Conservation (phyloP, 2,797 vertebrate species). For the Limosa lapponica region DNA sequence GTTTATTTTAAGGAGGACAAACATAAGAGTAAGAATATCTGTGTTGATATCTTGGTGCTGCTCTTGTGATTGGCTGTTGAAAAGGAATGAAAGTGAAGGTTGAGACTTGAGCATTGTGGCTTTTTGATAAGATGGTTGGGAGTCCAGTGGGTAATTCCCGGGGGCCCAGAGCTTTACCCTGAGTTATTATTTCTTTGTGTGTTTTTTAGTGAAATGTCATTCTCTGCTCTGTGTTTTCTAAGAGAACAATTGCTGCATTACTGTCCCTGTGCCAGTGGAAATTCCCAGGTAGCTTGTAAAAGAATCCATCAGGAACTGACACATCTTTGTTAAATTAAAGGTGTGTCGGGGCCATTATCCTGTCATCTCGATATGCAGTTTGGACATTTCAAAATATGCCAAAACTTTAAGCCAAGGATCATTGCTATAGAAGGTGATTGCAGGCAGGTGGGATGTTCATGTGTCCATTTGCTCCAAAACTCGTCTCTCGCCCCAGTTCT, state of each 20-base stretch:
- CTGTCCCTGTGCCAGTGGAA: not conserved
- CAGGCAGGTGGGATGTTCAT: not conserved
- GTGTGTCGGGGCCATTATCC: fast-evolving
- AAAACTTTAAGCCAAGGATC: not conserved
- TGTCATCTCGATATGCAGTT: not conserved
- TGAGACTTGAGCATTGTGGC: not conserved
- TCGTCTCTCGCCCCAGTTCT: not conserved
- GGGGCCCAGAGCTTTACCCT: not conserved
- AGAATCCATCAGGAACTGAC: not conserved
- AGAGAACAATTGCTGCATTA: not conserved
- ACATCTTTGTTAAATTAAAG: not conserved
- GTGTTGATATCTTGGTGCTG: not conserved
- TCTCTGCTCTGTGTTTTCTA: fast-evolving
- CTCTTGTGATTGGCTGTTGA: not conserved
- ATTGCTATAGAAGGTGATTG: not conserved
- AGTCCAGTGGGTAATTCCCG: not conserved
- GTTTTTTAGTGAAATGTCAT: not conserved
- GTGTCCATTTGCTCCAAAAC: not conserved
- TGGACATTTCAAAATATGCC: not conserved
- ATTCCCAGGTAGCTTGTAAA: not conserved
- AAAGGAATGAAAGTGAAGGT: not conserved
- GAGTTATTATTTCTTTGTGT: not conserved
- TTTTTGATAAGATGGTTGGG: not conserved
- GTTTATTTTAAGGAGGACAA: not conserved
- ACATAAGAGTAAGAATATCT: not conserved